Evolutionary conservation across 2,888 invertebrate species (phyloP).

Genomic region (Euplexia lucipara): DNA sequence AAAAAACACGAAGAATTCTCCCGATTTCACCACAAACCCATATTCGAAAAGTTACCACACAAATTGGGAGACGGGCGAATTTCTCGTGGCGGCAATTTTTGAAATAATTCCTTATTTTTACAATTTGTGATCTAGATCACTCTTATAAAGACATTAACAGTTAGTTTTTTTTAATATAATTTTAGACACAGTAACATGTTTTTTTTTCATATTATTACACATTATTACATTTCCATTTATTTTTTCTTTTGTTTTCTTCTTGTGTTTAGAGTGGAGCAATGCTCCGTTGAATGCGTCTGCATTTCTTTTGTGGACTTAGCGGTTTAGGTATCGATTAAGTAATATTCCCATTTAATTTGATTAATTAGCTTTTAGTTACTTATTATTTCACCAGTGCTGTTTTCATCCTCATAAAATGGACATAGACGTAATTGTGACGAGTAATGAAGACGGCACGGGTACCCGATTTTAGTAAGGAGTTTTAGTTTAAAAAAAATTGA

Average conservation of each 20-base stretch:
- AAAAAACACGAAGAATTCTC: slow-evolving; percentile 66
- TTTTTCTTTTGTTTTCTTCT: slow-evolving; percentile 71
- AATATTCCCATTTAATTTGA: slow-evolving; percentile 87
- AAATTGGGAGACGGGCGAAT: slow-evolving; percentile 62
- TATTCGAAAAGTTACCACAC: slow-evolving; percentile 60
- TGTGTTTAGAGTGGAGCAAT: slow-evolving; percentile 69
- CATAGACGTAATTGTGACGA: slow-evolving; percentile 58
- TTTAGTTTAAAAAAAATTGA: slow-evolving; percentile 74
- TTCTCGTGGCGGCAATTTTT: slow-evolving; percentile 80
- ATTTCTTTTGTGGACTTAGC: slow-evolving; percentile 80
- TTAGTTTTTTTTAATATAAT: slow-evolving; percentile 81
- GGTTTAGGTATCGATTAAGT: slow-evolving; percentile 85
- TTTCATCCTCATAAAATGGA: slow-evolving; percentile 71
- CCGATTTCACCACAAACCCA: slow-evolving; percentile 56
- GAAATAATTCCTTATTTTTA: slow-evolving; percentile 86
- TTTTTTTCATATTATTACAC: slow-evolving; percentile 69
- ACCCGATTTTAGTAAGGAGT: slow-evolving; percentile 74
- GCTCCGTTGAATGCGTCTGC: slow-evolving; percentile 79
- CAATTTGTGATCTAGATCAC: slow-evolving; percentile 89
- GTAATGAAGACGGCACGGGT: slow-evolving; percentile 80
- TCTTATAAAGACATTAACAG: slow-evolving; percentile 90
- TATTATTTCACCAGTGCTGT: slow-evolving; percentile 77
- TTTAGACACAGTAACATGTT: slow-evolving; percentile 81
- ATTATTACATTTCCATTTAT: slow-evolving; percentile 82
- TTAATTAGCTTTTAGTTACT: slow-evolving; percentile 81